Conservation (phyloP, 1,140 invertebrate species). For the Lucilia sericata region DNA sequence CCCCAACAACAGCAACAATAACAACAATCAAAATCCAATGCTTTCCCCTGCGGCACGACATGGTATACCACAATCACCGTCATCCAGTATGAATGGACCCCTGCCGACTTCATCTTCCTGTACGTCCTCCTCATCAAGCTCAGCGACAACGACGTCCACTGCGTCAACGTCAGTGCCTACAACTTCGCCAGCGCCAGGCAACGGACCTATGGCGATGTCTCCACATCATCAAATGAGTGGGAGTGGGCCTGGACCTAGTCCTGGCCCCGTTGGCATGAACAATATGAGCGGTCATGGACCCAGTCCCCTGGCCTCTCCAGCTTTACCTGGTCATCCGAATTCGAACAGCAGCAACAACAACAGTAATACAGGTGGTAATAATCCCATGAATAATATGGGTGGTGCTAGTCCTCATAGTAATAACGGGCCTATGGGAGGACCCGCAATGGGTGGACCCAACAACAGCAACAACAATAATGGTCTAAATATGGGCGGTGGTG, state of each 20-base stretch:
- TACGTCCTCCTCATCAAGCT: slow-evolving; percentile 49
- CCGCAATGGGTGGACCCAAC: slow-evolving; percentile 66
- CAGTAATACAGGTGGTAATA: slow-evolving; percentile 47
- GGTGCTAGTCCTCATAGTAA: slow-evolving; percentile 52
- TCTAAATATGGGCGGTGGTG: slow-evolving; percentile 54
- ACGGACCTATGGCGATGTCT: slow-evolving; percentile 61
- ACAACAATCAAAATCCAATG: slow-evolving; percentile 57
- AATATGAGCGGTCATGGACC: slow-evolving; percentile 51
- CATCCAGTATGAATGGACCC: slow-evolving; percentile 56
- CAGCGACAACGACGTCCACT: slow-evolving; percentile 49
- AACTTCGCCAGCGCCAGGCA: slow-evolving; percentile 60
- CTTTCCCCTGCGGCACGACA: slow-evolving; percentile 60
- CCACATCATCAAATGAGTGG: slow-evolving; percentile 60
- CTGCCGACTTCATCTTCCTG: slow-evolving; percentile 48
- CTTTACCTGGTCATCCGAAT: slow-evolving; percentile 41
- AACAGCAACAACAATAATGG: slow-evolving; percentile 65
- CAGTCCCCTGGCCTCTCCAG: slow-evolving; percentile 64
- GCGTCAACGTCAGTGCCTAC: slow-evolving; percentile 65
- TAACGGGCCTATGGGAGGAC: slow-evolving; percentile 58
- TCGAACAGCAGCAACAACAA: slow-evolving; percentile 46
- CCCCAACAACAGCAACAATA: slow-evolving; percentile 60
- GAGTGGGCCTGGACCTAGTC: slow-evolving; percentile 56
- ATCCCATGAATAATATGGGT: slow-evolving; percentile 54
- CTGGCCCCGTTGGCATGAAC: slow-evolving; percentile 52
- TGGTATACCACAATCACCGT: slow-evolving; percentile 56